phyloP scores from a whole-genome alignment of 2,888 invertebrate species.

The Conus canariensis region DNA sequence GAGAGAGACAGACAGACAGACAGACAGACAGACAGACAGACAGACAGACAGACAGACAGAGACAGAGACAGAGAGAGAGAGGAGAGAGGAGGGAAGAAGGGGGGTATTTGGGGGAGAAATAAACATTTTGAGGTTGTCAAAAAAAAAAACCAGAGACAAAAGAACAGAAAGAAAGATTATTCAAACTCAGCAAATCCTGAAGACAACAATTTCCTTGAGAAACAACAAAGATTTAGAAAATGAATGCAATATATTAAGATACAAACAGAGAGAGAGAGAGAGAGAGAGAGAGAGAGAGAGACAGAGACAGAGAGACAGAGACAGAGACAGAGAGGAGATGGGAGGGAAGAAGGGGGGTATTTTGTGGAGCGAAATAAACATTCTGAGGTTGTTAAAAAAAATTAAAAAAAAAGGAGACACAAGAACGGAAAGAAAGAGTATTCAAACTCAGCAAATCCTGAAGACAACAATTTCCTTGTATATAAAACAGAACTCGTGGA shows the following conservation, averaged over 20 bases:
- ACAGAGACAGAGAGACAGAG: background rate
- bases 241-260: too few species aligned
- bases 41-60: background rate
- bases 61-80: background rate
- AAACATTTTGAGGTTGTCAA: too few species aligned
- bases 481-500: background rate
- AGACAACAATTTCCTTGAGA: too few species aligned
- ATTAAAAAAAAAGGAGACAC: too few species aligned
- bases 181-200: too few species aligned
- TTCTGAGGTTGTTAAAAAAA: too few species aligned
- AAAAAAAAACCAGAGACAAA: too few species aligned
- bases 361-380: too few species aligned
- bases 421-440: too few species aligned
- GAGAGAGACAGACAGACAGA: background rate
- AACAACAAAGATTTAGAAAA: too few species aligned
- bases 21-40: background rate
- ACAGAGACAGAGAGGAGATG: background rate
- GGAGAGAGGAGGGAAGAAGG: conserved; percentile 3
- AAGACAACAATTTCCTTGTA: background rate
- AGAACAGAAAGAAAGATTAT: too few species aligned
- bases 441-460: background rate
- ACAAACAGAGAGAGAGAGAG: background rate
- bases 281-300: background rate
- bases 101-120: too few species aligned
- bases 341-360: background rate